A percentile compares a stretch with the other conserved stretches of the same genome.
Evolutionary conservation across 2,113 vertebrate genomes (phyloP).

Genomic region (Anguilla rostrata): DNA sequence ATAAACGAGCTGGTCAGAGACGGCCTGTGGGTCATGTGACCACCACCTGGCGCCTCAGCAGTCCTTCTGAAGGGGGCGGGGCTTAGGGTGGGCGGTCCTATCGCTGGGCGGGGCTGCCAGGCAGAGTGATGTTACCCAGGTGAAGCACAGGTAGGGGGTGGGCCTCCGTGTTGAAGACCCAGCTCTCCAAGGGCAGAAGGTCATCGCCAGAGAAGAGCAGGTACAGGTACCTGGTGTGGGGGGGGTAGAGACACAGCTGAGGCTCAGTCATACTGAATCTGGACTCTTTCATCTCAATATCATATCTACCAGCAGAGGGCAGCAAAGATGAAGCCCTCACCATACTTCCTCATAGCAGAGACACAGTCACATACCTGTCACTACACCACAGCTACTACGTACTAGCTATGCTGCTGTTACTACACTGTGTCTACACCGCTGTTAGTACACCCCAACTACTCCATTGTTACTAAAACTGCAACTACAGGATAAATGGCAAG

Average conservation of each 20-base stretch:
- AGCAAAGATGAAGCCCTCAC: neutral
- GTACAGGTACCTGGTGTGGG: slow-evolving; percentile 21
- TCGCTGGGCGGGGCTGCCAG: slow-evolving; percentile 16
- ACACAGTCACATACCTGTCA: neutral
- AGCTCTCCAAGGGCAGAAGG: slow-evolving; percentile 21
- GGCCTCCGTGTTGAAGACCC: slow-evolving; percentile 32
- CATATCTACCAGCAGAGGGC: neutral
- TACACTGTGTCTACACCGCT: neutral
- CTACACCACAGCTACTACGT: neutral
- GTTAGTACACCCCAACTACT: neutral
- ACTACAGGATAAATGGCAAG: too few species aligned
- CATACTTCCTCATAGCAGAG: neutral
- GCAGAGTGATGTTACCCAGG: slow-evolving; percentile 24
- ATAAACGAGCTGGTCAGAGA: neutral
- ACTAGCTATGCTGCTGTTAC: neutral
- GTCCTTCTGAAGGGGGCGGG: neutral
- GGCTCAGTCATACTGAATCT: too few species aligned
- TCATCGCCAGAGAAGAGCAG: slow-evolving; percentile 29
- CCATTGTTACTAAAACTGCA: too few species aligned
- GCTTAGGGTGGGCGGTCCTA: neutral
- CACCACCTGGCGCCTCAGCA: neutral
- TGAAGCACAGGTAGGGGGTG: slow-evolving; percentile 25
- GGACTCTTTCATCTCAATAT: neutral
- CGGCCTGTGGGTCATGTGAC: neutral
- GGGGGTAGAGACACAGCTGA: neutral